Conservation (phyloP, 2,797 vertebrate genomes). For the Acanthopagrus latus region DNA sequence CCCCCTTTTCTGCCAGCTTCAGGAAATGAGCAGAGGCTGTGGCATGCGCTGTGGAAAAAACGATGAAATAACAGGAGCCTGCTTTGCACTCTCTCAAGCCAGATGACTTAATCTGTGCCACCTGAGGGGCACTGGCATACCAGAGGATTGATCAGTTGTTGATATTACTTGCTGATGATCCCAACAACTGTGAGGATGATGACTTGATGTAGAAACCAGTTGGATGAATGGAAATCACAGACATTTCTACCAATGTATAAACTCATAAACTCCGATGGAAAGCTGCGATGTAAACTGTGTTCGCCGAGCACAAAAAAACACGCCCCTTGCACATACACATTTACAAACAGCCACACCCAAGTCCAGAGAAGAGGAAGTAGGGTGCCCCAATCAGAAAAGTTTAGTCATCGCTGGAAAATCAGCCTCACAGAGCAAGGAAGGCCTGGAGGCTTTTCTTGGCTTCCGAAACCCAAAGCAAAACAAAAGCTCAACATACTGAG, state of each 20-base stretch:
- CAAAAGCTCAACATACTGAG: conserved; percentile 53
- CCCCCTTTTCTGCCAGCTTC: conserved; percentile 71
- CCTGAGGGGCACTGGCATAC: conserved; percentile 38
- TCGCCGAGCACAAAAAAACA: conserved; percentile 5
- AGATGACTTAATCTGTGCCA: conserved; percentile 52
- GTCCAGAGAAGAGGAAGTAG: conserved; percentile 50
- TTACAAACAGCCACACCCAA: conserved; percentile 46
- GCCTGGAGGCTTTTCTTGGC: conserved; percentile 72
- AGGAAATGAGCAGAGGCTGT: conserved; percentile 75
- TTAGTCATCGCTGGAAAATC: conserved; percentile 85
- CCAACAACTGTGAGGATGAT: not conserved
- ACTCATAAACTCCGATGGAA: not conserved
- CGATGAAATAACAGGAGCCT: conserved; percentile 61
- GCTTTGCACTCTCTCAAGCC: conserved; percentile 52
- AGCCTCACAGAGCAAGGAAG: conserved; percentile 63
- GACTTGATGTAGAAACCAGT: not conserved
- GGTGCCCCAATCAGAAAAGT: conserved; percentile 69
- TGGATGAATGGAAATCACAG: not conserved
- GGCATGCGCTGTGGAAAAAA: conserved; percentile 73
- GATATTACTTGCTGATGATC: conserved; percentile 24
- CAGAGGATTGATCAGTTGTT: conserved; percentile 6
- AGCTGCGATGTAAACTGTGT: not conserved
- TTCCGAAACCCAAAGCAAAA: conserved; percentile 66
- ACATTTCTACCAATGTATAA: not conserved
- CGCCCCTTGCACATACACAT: conserved; percentile 28